Base-by-base conservation (phyloP, 1,140 invertebrate species). In the Drosophila tani region DNA sequence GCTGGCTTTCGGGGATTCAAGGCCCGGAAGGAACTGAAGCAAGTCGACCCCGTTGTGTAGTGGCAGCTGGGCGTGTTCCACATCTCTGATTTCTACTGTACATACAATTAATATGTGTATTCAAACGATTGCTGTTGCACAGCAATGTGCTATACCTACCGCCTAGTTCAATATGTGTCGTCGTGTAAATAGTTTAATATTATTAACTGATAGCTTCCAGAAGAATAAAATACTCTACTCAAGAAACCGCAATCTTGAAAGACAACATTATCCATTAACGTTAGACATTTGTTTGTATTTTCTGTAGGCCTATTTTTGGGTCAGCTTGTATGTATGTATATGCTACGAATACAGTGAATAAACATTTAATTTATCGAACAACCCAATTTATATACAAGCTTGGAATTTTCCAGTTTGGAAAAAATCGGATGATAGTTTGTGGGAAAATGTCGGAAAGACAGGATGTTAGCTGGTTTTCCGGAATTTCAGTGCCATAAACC, bases 1-100 rank as follows among this genome's bases (percentile, higher is more conserved):
- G 94, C 95, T 2, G 93, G 94, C 15, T 95, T 95, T 71, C 93
- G 94, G 14, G 95, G 94, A 9, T 95, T 94, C 76, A 94, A 93
- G 75, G 94, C 94, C 38, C 92, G 94, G 43, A 94, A 95, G 73
- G 93, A 93, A 53, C 35, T 92, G 2, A 91, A 87, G 29, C 84
- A 90, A 62, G 77, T n/a, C 81, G 71, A 84, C 14, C 38, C 49
- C 32, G 57, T 56, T 40, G 53, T 41, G 32, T 70, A 70, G 49
- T 53, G 21, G 5, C 21, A 7, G 11, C 8, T 43, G 38, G 29
- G 40, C 63, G 63, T 14, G 62, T 50, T 57, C 64, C 43, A 47
- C 35, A 66, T 69, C 24, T 74, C 43, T 43, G 32, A 46, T 68
- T 46, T 70, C 64, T 70, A 70, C 63, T 73, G 69, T 60, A 71